phyloP scores from a whole-genome alignment of 2,797 vertebrate genomes.

The Alauda arvensis region DNA sequence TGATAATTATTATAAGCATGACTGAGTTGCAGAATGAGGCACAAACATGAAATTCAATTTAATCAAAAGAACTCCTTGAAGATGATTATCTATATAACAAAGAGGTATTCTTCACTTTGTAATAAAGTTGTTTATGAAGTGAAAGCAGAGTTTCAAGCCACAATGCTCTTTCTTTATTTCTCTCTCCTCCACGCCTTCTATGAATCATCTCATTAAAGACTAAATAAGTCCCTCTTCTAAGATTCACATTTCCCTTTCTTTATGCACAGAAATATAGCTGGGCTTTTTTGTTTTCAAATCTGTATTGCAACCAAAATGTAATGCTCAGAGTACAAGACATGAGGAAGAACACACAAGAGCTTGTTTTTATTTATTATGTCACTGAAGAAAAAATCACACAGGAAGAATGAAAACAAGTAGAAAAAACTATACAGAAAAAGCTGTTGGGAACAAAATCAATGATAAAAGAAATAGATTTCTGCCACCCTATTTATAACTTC shows the following conservation, averaged over 20 bases:
- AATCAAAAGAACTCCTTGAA: not conserved
- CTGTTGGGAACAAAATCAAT: not conserved
- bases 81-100: not conserved
- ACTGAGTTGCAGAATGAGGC: not conserved
- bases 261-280: not conserved
- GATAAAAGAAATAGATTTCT: not conserved
- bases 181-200: slow-evolving; percentile 21
- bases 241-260: slow-evolving; percentile 50
- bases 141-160: not conserved
- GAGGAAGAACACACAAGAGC: not conserved
- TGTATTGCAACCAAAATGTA: slow-evolving; percentile 42
- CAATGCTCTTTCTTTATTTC: not conserved
- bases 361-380: slow-evolving; percentile 4
- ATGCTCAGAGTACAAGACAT: slow-evolving; percentile 17
- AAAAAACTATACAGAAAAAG: not conserved
- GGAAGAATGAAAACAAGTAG: not conserved
- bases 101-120: not conserved
- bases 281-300: slow-evolving; percentile 33
- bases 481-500: not conserved
- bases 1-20: not conserved
- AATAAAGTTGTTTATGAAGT: not conserved
- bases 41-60: slow-evolving; percentile 5
- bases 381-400: not conserved
- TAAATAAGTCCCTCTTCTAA: slow-evolving; percentile 36
- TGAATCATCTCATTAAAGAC: slow-evolving; percentile 46